phyloP scores from a whole-genome alignment of 64 coral and sea anemone genomes.

The Stylophora pistillata region DNA sequence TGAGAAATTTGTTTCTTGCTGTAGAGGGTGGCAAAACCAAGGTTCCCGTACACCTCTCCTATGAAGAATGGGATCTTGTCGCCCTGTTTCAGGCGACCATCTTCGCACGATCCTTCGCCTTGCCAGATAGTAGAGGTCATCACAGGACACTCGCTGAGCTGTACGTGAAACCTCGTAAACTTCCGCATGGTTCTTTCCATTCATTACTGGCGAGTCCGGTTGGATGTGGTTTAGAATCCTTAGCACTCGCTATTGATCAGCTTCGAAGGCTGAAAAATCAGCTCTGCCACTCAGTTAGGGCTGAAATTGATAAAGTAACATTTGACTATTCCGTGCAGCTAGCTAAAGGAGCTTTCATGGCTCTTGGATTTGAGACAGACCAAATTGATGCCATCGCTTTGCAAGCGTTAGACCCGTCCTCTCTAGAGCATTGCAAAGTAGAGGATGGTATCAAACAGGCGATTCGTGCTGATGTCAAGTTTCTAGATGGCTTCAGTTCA shows the following conservation, averaged over 20 bases:
- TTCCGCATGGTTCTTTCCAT: not conserved
- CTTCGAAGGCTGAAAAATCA: not conserved
- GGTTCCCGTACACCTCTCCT: not conserved
- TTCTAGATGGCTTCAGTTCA: too few relatives aligned
- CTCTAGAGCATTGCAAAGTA: too few relatives aligned
- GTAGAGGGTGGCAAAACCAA: not conserved
- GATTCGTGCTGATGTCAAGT: too few relatives aligned
- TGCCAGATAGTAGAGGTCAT: not conserved
- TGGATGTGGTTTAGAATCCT: not conserved
- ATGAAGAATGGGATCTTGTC: slow-evolving; percentile 10
- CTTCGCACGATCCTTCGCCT: not conserved
- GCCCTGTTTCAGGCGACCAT: not conserved
- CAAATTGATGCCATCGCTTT: not conserved
- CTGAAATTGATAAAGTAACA: not conserved
- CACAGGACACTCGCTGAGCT: too few relatives aligned
- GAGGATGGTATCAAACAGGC: too few relatives aligned
- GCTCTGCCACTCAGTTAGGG: not conserved
- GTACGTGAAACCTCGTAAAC: not conserved
- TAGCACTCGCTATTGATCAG: not conserved
- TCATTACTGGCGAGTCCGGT: not conserved
- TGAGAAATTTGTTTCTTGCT: not conserved
- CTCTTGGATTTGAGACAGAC: not conserved
- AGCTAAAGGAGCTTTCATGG: not conserved
- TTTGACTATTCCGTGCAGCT: not conserved
- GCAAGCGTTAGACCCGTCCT: too few relatives aligned